Conservation (phyloP, 2,888 invertebrate species). For the Cheilosia vulpina region DNA sequence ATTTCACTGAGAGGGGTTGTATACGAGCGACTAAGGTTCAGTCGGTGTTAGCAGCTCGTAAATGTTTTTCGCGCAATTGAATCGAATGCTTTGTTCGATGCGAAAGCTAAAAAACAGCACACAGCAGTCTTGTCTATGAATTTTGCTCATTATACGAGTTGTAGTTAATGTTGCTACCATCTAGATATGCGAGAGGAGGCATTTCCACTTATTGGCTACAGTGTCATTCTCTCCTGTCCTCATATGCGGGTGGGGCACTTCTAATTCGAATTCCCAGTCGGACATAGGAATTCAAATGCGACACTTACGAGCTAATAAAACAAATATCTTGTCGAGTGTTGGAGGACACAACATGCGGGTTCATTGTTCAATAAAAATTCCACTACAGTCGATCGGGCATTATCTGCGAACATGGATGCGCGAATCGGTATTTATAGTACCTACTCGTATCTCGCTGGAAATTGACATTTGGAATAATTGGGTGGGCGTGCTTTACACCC, state of each 20-base stretch:
- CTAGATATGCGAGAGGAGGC: background rate
- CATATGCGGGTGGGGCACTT: constrained; percentile 1
- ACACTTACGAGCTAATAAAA: constrained; percentile 56
- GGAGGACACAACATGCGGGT: constrained; percentile 26
- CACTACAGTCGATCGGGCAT: background rate
- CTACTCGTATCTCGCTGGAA: background rate
- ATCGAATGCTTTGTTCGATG: constrained; percentile 60
- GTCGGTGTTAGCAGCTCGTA: constrained; percentile 67
- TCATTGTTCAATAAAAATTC: constrained; percentile 69
- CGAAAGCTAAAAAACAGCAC: background rate
- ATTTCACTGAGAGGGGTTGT: constrained; percentile 41
- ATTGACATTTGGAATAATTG: constrained; percentile 38
- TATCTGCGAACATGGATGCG: background rate
- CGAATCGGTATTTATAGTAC: constrained; percentile 16
- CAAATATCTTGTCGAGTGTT: constrained; percentile 24
- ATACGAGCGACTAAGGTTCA: constrained; percentile 49
- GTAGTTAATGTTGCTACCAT: constrained; percentile 53
- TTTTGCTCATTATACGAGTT: constrained; percentile 43
- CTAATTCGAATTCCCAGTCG: constrained; percentile 55
- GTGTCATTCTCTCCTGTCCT: constrained; percentile 32
- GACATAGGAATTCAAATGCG: constrained; percentile 64
- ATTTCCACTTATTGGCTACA: constrained; percentile 63
- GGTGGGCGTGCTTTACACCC: background rate
- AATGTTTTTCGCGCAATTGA: constrained; percentile 74
- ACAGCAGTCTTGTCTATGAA: constrained; percentile 27